Percentiles rank a stretch among this genome's conserved stretches.
Evolutionary conservation across 2,113 vertebrate genomes (phyloP).

Genomic region (Notiomystis cincta): DNA sequence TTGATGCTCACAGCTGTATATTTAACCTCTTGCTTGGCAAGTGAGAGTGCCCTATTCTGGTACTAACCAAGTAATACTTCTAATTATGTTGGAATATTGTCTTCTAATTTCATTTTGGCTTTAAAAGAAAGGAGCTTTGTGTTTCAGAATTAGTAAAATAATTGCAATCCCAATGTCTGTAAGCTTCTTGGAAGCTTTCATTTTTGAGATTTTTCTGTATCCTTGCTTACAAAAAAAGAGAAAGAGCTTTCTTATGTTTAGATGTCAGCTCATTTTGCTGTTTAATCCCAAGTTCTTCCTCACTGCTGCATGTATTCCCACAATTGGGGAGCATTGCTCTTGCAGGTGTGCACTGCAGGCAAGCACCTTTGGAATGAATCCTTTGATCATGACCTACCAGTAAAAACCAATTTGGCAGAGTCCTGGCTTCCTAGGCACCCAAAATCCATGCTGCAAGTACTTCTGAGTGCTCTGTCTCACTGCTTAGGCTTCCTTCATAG

Average conservation of each 20-base stretch:
- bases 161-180: not conserved
- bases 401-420: not conserved
- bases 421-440: not conserved
- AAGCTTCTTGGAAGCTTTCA: not conserved
- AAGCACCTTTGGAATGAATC: not conserved
- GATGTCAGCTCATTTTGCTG: not conserved
- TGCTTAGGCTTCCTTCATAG: not conserved
- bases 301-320: not conserved
- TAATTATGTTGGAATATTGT: not conserved
- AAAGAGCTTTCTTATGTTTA: not conserved
- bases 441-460: not conserved
- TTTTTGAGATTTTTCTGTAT: not conserved
- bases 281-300: not conserved
- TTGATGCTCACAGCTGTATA: not conserved
- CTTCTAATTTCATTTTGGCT: not conserved
- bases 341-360: not conserved
- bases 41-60: not conserved
- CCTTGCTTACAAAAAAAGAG: not conserved
- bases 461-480: not conserved
- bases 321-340: not conserved
- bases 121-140: not conserved
- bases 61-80: not conserved
- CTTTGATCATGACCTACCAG: not conserved
- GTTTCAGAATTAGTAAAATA: not conserved
- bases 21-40: not conserved